phyloP scores from a whole-genome alignment of 2,888 invertebrate genomes.

The Holacanthella duospinosa region DNA sequence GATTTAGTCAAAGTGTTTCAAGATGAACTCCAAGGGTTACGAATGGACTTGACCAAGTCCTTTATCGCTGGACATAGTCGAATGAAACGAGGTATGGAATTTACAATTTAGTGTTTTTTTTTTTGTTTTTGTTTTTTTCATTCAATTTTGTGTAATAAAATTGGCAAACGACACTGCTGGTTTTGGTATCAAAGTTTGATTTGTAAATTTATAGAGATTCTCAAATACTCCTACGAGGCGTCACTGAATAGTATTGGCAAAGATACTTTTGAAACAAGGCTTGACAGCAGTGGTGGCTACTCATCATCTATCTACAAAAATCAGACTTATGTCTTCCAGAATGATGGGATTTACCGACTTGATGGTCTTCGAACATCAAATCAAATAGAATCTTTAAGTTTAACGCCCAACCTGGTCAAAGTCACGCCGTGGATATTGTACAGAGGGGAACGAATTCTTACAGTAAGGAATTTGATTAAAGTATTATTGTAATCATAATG shows the following conservation, averaged over 20 bases:
- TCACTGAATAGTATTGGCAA: background rate
- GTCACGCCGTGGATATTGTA: slow-evolving; percentile 15
- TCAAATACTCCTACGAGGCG: background rate
- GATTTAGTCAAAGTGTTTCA: slow-evolving; percentile 7
- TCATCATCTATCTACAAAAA: slow-evolving; percentile 16
- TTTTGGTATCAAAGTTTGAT: no score
- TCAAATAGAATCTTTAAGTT: no score
- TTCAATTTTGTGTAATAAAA: no score
- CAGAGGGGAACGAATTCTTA: slow-evolving; percentile 18
- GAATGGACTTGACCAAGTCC: slow-evolving; percentile 24
- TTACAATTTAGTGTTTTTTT: no score
- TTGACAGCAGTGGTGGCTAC: slow-evolving; percentile 10
- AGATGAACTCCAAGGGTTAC: slow-evolving; percentile 27
- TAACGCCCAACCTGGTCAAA: slow-evolving; percentile 8
- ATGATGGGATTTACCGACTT: slow-evolving; percentile 19
- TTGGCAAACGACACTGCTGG: no score
- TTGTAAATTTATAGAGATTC: no score
- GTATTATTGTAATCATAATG: no score
- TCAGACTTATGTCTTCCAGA: slow-evolving; percentile 9
- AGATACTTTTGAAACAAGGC: background rate
- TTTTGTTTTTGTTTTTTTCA: no score
- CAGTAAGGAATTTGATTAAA: no score
- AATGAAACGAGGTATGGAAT: slow-evolving; percentile 24
- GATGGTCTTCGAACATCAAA: background rate
- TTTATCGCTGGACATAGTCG: slow-evolving; percentile 21